Base-by-base conservation (phyloP, 2,797 vertebrate species). In the Etheostoma perlongum region DNA sequence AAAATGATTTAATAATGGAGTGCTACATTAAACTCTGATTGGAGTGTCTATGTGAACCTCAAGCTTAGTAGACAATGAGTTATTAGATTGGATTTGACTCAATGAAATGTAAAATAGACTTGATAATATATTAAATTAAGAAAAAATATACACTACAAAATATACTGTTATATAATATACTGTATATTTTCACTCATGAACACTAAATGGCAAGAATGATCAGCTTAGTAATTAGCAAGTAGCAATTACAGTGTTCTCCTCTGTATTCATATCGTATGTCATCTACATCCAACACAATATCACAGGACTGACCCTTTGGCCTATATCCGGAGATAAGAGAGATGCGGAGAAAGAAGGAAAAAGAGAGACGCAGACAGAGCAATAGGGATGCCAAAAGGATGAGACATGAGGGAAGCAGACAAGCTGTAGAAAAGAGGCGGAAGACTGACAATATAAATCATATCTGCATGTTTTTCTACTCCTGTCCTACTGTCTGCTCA, bases 231-330 rank as follows among this genome's bases (percentile, higher is more conserved):
- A 82, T 83, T 57, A 82, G 21, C 23, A 63, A 33, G 67, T 15
- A 52, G 63, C 40, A 14, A 67, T 58, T 66, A 64, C 0, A 57
- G 10, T 49, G 72, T 54, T 79, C 42, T 61, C 25, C n/a, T 68
- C 53, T 47, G 51, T 33, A 27, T 62, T 77, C 46, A 49, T 55
- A 55, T 83, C 40, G 67, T 23, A 58, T 62, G 51, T 62, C 59
- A 81, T 85, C 65, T 72, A 42, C 15, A 67, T 69, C 36, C 51
- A 64, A 64, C 55, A 33, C 51, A 72, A 74, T 78, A 78, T 83
- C 65, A 76, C 66, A 65, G 67, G 74, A 69, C 59, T 57, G 64
- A 62, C 62, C 57, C 42, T 44, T 15, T 44, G 36, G 36, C 54
- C 66, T 73, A 19, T 74, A 58, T 81, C 40, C 46, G 63, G 48